Evolutionary conservation across 2,113 vertebrate species (phyloP), one percentile per base, ranked within the genome.

Genomic region (Alosa alosa): DNA sequence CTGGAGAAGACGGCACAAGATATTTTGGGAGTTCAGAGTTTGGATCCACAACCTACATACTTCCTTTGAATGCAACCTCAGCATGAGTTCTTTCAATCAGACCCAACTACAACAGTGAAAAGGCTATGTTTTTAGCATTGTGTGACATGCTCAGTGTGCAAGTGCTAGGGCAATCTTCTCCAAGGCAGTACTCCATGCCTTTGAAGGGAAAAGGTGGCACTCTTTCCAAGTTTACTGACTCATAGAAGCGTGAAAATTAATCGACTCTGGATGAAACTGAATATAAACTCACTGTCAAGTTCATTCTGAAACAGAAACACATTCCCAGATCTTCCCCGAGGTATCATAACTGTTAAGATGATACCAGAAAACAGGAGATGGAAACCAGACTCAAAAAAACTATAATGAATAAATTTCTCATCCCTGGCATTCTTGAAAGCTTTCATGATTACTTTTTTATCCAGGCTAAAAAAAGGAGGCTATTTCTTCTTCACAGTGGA

Each of bases 81-180:
- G 72, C 31, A 78, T 6, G 72, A 39, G 31, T 36, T 78, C 31
- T 78, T 78, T 78, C 13, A 78, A 39, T 78, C 11, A 0, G 36
- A 78, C 72, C 72, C 72, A 78, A 78, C 72, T 39, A 78, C 72
- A 78, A 78, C 72, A 78, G 72, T 39, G 72, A 15, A 39, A 36
- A 31, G 25, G 68, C 22, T 85, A 39, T 41, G 60, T 82, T 84
- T 31, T 78, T 17, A 7, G 36, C 36, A 8, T 46, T 20, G 75
- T 81, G 83, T 78, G 47, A 81, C 41, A 36, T 75, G 25, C 22
- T 81, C 78, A 50, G 45, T 64, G 78, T 81, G 45, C 52, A 64
- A 85, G 84, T 52, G 17, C 31, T 41, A 47, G 25, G 11, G 75
- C 81, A 50, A 78, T 84, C 25, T 81, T 39, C 84, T 84, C 82